A percentile compares a stretch with the other conserved stretches of the same genome.
Evolutionary conservation across 2,797 vertebrate species (phyloP).

Genomic region (Fistularia commersonii): DNA sequence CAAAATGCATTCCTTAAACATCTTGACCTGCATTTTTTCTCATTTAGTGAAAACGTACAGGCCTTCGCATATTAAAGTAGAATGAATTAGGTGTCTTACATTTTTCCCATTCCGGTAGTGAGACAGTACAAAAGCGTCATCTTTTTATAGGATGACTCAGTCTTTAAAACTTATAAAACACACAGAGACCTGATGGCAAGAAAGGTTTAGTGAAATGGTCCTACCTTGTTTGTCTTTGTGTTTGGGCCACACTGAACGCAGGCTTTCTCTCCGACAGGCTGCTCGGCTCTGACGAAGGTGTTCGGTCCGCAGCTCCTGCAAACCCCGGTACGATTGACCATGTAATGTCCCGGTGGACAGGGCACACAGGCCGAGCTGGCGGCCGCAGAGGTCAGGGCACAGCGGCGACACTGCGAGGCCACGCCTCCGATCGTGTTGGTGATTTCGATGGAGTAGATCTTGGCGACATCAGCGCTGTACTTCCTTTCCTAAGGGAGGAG

Average conservation of each 20-base stretch:
- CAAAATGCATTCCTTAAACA: no score
- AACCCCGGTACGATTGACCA: slow-evolving; percentile 71
- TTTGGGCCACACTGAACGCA: slow-evolving; percentile 88
- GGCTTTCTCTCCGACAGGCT: slow-evolving; percentile 73
- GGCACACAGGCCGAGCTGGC: slow-evolving; percentile 81
- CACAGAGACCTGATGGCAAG: background rate
- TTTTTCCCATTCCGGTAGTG: no score
- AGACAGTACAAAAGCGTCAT: no score
- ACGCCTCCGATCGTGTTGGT: slow-evolving; percentile 87
- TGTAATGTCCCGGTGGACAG: slow-evolving; percentile 83
- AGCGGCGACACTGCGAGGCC: slow-evolving; percentile 86
- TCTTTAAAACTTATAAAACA: no score
- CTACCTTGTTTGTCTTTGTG: slow-evolving; percentile 84
- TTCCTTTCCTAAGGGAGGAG: slow-evolving; percentile 73
- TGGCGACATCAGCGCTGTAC: slow-evolving; percentile 83
- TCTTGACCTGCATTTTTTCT: no score
- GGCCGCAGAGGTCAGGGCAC: slow-evolving; percentile 67
- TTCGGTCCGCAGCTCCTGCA: slow-evolving; percentile 81
- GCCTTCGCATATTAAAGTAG: no score
- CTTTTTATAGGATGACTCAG: no score
- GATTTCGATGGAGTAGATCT: slow-evolving; percentile 88
- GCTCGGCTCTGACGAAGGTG: slow-evolving; percentile 78
- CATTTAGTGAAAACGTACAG: no score
- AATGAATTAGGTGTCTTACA: no score
- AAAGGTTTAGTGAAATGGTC: background rate